Base-by-base conservation (phyloP, 1,140 invertebrate species). In the Drosophila micromelanica region DNA sequence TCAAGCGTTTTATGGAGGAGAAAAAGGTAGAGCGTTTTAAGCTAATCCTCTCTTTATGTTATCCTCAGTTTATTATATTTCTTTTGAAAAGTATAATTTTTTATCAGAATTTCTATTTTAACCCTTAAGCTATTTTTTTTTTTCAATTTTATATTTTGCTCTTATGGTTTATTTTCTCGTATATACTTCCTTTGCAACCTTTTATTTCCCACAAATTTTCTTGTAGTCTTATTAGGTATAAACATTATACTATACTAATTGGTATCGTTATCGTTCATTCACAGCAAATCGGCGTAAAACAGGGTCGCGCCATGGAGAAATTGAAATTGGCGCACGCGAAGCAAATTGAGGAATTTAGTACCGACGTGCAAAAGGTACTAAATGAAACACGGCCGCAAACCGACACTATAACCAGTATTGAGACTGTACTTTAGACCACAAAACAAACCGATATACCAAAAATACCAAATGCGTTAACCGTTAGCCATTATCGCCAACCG, bases 1-100 rank as follows among this genome's bases (percentile, higher is more conserved):
- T 98, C 13, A 99, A 99, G 92, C 98, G 98, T 85, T 99, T 99
- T 90, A 96, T 99, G 94, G 99, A 99, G 82, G 98, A 99, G 92
- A 94, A 98, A 52, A 99, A 97, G 93, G 94, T 95, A n/a, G 5
- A 57, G 13, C n/a, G 0, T 11, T 15, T 11, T 2, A 35, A 35
- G 27, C 27, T 6, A 27, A 0, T 35, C 5, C 30, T 35, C 32
- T 7, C 32, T 9, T 35, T 35, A 35, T 17, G 17, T 17, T 17
- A 17, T 1, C 17, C n/a, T n/a, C n/a, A n/a, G n/a, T n/a, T n/a
- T n/a, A n/a, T n/a, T n/a, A n/a, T n/a, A n/a, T n/a, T n/a, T n/a
- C n/a, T n/a, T n/a, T n/a, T n/a, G n/a, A n/a, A n/a, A n/a, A n/a
- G n/a, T n/a, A n/a, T n/a, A n/a, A n/a, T n/a, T 23, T 23, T 23